A percentile compares a stretch with the other conserved stretches of the same genome.
phyloP scores from a whole-genome alignment of 2,797 vertebrate genomes.

The Ibycter americanus region DNA sequence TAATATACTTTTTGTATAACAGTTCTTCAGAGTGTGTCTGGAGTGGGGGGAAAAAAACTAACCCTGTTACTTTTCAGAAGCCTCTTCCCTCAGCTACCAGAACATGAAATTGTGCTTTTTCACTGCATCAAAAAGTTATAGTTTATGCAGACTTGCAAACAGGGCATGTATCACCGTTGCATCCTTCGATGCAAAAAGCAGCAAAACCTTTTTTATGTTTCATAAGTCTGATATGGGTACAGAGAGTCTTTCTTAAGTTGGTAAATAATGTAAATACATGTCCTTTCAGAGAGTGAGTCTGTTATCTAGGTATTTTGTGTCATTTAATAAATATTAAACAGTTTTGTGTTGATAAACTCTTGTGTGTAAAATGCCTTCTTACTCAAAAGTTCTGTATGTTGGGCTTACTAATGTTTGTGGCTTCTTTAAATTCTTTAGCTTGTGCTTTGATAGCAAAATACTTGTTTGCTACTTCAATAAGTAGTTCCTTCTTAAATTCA shows the following conservation, averaged over 20 bases:
- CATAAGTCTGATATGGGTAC: conserved; percentile 76
- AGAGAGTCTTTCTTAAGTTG: conserved; percentile 78
- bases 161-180: conserved; percentile 61
- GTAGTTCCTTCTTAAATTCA: conserved; percentile 38
- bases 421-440: conserved; percentile 37
- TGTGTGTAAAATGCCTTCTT: conserved; percentile 59
- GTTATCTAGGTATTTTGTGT: conserved; percentile 82
- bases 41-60: conserved; percentile 3
- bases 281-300: conserved; percentile 79
- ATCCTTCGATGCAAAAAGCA: conserved; percentile 71
- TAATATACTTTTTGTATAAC: conserved; percentile 76
- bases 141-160: conserved; percentile 67
- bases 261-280: conserved; percentile 83
- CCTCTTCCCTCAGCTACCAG: conserved; percentile 64
- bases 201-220: conserved; percentile 77
- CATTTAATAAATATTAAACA: conserved; percentile 82
- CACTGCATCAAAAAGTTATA: conserved; percentile 69
- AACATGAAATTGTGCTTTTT: conserved; percentile 64
- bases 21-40: conserved; percentile 68
- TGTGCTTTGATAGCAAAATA: conserved; percentile 40
- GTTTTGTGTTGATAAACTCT: conserved; percentile 77
- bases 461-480: conserved; percentile 38
- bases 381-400: conserved; percentile 29
- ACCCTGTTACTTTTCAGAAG: conserved; percentile 64
- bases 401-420: conserved; percentile 49